Evolutionary conservation across 2,797 vertebrate species (phyloP), one percentile per base, ranked within the genome.

Genomic region (Sternarchorhynchus goeldii): DNA sequence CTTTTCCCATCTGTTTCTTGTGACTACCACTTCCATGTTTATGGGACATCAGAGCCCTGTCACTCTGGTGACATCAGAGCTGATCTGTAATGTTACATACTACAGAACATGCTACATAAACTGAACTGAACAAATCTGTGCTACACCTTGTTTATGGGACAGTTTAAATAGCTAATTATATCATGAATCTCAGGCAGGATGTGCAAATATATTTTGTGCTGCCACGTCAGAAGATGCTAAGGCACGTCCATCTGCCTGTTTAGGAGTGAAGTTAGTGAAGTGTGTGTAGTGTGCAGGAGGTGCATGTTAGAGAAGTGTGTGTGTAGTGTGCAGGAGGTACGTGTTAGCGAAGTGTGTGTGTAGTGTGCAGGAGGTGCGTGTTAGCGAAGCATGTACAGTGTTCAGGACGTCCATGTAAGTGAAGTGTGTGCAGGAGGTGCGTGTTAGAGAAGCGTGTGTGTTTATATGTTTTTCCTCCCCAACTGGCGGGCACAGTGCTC

Each of bases 401-500:
- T 25, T 25, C 25, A 25, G 25, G 25, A 25, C 25, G 25, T 25
- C 25, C 25, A 25, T 32, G 4, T 50, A 8, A 7, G 6, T 45
- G 41, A 12, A 8, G 45, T 50, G 45, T 50, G 39, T 41, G 39
- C 10, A 25, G 25, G 25, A 25, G 25, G 25, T 1, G 25, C 25
- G 25, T 25, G 25, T 25, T 25, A 25, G 25, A 25, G 25, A 25
- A 25, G 39, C 10, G 39, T 41, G 39, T 41, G 45, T 50, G 45
- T 50, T 2, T 50, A 14, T 12, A 21, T 32, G n/a, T 14, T 39
- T 17, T 53, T 7, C 31, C 67, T 76, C 41, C 6, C 77, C 86
- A 87, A 86, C 81, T 21, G 64, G 6, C 6, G n/a, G 83, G 85
- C 86, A 85, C 41, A 62, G 53, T 36, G 66, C 20, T 6, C 58